Conservation (phyloP, 2,797 vertebrate species). For the Scomberomorus guttatus region DNA sequence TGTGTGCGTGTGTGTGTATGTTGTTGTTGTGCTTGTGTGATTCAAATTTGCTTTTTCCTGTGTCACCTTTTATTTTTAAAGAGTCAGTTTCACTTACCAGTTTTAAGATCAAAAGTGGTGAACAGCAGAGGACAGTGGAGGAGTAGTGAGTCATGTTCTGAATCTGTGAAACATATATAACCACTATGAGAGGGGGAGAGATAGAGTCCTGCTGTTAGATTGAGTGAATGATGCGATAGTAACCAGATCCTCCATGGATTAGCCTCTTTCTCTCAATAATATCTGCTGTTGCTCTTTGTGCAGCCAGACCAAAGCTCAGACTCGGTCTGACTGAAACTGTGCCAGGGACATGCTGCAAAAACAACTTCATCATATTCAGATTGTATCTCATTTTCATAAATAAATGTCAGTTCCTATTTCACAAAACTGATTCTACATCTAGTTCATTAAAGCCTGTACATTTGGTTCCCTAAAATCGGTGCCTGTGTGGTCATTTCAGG, state of each 20-base stretch:
- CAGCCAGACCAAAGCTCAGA: conserved; percentile 42
- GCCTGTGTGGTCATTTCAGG: background rate
- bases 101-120: conserved; percentile 48
- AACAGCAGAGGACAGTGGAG: conserved; percentile 52
- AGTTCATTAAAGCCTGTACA: background rate
- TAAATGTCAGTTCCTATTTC: conserved; percentile 22
- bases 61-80: conserved; percentile 4
- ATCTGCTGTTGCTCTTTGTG: conserved; percentile 38
- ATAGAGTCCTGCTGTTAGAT: conserved; percentile 44
- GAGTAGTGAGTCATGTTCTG: conserved; percentile 70
- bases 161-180: conserved; percentile 68
- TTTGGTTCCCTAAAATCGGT: background rate
- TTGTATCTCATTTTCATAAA: conserved; percentile 38
- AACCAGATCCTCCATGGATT: conserved; percentile 60
- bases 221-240: conserved; percentile 61
- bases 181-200: conserved; percentile 15
- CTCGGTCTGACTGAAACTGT: conserved; percentile 27
- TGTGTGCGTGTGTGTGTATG: conserved; percentile 22
- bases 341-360: conserved; percentile 16
- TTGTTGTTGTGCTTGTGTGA: conserved; percentile 28
- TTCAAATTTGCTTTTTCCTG: conserved; percentile 29
- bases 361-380: conserved; percentile 31
- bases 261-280: conserved; percentile 53
- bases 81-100: conserved; percentile 37
- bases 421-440: conserved; percentile 24